These are phyloP conservation scores for Tetragnatha versicolor DNA, from an alignment of 1,140 invertebrate species.

Conservation along the genomic window DNA sequence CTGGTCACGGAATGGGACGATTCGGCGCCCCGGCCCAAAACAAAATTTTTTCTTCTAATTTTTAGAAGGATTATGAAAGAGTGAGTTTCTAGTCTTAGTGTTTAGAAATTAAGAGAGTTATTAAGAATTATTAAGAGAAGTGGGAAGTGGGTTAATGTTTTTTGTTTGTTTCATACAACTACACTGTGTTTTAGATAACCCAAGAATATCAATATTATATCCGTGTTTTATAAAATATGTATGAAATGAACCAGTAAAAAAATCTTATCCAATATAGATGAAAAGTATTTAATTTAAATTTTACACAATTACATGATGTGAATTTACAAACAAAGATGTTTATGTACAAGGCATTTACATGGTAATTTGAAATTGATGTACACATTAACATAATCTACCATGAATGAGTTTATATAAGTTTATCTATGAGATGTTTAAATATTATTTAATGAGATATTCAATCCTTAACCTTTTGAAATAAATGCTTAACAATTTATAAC, in stretches of 20 bases:
- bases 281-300: slow-evolving; percentile 33
- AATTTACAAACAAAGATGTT: slow-evolving; percentile 7
- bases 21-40: too few species aligned
- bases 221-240: too few species aligned
- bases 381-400: background rate
- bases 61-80: too few species aligned
- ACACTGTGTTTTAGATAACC: too few species aligned
- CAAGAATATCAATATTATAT: too few species aligned
- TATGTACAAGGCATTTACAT: slow-evolving; percentile 25
- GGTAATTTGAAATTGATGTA: background rate
- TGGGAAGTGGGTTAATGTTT: too few species aligned
- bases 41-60: too few species aligned
- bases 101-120: too few species aligned
- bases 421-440: background rate
- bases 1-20: too few species aligned
- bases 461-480: background rate
- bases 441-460: background rate
- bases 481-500: background rate
- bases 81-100: too few species aligned
- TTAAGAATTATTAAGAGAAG: too few species aligned
- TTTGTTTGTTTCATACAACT: too few species aligned
- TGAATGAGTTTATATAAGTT: background rate
- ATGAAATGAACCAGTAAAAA: background rate
- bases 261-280: background rate
- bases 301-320: background rate